Percentiles rank a stretch among this genome's conserved stretches.
Conservation (phyloP, 2,797 vertebrate species). For the Podargus strigoides region DNA sequence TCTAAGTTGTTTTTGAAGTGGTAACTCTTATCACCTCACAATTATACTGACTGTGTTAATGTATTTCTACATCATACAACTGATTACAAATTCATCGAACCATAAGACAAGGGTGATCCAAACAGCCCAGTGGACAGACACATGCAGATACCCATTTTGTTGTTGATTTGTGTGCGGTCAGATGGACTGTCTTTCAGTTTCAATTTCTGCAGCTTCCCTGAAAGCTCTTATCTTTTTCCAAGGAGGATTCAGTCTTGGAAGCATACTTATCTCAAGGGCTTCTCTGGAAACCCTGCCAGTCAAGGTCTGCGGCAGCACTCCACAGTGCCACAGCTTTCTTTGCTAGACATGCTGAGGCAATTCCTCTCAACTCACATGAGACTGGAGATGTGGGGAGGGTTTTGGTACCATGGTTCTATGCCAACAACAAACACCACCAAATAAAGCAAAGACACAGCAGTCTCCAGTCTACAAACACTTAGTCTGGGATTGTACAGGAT, state of each 20-base stretch:
- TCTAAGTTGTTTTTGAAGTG: neutral
- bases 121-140: neutral
- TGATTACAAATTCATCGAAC: neutral
- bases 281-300: neutral
- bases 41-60: neutral
- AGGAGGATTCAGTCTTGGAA: neutral
- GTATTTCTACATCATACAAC: neutral
- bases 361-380: neutral
- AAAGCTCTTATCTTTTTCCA: neutral
- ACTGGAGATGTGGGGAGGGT: neutral
- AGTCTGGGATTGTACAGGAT: neutral
- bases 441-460: neutral
- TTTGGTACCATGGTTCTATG: neutral
- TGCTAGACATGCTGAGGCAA: neutral
- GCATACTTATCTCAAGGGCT: neutral
- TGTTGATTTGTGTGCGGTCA: neutral
- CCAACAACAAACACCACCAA: neutral
- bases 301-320: neutral
- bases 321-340: neutral
- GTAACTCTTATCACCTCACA: neutral
- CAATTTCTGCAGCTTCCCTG: neutral
- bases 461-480: neutral
- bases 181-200: neutral
- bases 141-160: neutral
- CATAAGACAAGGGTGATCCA: neutral